Evolutionary conservation across 1,140 invertebrate genomes (phyloP).

Genomic region (Drosophila truncata): DNA sequence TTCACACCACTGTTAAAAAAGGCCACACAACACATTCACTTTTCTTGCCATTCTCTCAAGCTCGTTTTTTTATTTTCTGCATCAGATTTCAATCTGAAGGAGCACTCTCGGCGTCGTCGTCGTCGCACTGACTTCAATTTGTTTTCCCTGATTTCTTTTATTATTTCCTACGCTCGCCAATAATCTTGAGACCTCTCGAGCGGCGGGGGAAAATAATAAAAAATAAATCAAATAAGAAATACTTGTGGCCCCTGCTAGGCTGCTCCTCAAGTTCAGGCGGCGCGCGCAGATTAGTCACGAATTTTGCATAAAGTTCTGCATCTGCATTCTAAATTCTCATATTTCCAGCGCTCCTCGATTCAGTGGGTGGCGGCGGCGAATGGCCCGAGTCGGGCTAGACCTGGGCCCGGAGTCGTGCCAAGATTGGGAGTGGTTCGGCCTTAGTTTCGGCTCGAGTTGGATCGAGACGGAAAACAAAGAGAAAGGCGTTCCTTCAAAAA

Average conservation of each 20-base stretch:
- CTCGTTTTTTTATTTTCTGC: constrained; percentile 15
- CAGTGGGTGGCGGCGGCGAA: constrained; percentile 57
- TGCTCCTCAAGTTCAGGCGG: constrained; percentile 14
- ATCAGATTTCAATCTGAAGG: constrained; percentile 43
- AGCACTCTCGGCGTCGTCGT: constrained; percentile 20
- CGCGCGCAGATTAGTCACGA: constrained; percentile 70
- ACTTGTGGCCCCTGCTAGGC: constrained; percentile 1
- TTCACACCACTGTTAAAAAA: constrained; percentile 35
- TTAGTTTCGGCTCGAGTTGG: constrained; percentile 19
- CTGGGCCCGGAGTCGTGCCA: constrained; percentile 67
- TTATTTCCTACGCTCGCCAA: constrained; percentile 48
- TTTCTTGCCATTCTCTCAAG: constrained; percentile 34
- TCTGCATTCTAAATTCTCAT: constrained; percentile 66
- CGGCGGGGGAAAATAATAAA: constrained; percentile 12
- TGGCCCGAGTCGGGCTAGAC: constrained; percentile 61
- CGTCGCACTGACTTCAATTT: constrained; percentile 38
- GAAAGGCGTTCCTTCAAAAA: constrained; percentile 66
- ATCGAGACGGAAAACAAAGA: constrained; percentile 60
- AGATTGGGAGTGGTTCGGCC: constrained; percentile 69
- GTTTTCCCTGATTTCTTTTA: constrained; percentile 50
- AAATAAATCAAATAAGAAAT: constrained; percentile 22
- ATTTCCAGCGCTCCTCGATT: constrained; percentile 51
- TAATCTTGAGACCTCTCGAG: constrained; percentile 45
- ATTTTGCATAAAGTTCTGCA: constrained; percentile 66
- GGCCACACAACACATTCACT: constrained; percentile 37